A percentile compares a stretch with the other conserved stretches of the same genome.
These are phyloP conservation scores for Callopanchax toddi DNA, from an alignment of 2,113 vertebrate species.

Conservation along the genomic window DNA sequence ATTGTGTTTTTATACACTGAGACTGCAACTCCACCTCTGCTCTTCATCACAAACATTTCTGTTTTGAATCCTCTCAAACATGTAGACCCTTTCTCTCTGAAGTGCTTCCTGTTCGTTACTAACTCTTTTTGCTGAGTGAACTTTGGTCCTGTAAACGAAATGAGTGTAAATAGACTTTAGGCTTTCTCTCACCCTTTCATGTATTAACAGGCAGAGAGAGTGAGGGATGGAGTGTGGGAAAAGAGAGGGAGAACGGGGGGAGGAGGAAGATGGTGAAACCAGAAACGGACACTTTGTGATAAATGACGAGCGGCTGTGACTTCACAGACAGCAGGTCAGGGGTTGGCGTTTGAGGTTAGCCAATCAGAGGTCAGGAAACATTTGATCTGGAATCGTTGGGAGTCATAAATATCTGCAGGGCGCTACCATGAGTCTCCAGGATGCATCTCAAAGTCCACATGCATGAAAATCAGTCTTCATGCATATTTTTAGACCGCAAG, in stretches of 20 bases:
- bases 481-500: not conserved
- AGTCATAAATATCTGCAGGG: constrained; percentile 62
- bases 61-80: constrained; percentile 8
- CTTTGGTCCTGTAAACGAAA: not conserved
- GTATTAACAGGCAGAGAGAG: not conserved
- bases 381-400: constrained; percentile 38
- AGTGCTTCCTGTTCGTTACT: not conserved
- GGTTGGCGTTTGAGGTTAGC: constrained; percentile 45
- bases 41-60: constrained; percentile 22
- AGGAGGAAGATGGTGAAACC: constrained; percentile 29
- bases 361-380: constrained; percentile 51
- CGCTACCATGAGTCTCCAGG: constrained; percentile 12
- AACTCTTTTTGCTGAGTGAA: not conserved
- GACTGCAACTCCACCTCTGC: constrained; percentile 24
- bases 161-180: constrained; percentile 2
- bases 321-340: constrained; percentile 45
- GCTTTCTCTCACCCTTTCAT: constrained; percentile 8
- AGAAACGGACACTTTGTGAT: constrained; percentile 44
- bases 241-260: constrained; percentile 13
- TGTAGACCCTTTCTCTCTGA: constrained; percentile 1
- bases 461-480: constrained; percentile 3
- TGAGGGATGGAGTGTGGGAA: constrained; percentile 16
- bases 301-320: constrained; percentile 55
- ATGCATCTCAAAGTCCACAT: constrained; percentile 3
- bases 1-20: constrained; percentile 12